A percentile compares a stretch with the other conserved stretches of the same genome.
Conservation (phyloP, 2,113 vertebrate species). For the Notiomystis cincta region DNA sequence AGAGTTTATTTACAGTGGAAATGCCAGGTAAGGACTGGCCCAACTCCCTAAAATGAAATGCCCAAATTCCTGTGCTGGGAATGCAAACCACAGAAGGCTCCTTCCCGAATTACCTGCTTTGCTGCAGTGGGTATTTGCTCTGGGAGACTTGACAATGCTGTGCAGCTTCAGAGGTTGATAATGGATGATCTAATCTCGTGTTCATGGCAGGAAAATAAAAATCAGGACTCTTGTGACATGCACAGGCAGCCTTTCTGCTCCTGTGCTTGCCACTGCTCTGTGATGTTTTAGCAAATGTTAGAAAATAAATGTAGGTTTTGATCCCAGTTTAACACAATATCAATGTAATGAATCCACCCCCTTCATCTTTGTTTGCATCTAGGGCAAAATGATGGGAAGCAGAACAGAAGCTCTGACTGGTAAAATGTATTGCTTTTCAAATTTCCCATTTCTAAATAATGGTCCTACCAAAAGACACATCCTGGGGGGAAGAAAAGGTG, state of each 20-base stretch:
- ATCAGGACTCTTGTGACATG: neutral
- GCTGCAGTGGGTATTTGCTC: neutral
- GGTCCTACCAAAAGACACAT: neutral
- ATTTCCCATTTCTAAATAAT: neutral
- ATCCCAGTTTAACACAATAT: neutral
- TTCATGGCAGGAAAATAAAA: slow-evolving; percentile 10
- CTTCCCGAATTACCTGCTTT: neutral
- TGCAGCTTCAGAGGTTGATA: neutral
- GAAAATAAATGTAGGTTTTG: neutral
- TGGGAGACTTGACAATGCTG: neutral
- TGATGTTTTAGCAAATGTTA: neutral
- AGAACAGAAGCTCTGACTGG: neutral
- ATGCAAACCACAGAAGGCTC: neutral
- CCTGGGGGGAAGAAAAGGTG: neutral
- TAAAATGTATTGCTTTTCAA: neutral
- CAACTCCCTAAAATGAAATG: neutral
- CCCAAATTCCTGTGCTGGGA: neutral
- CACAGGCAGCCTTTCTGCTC: neutral
- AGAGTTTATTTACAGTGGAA: neutral
- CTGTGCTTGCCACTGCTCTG: neutral
- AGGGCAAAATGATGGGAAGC: neutral
- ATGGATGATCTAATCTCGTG: neutral
- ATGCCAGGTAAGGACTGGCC: neutral
- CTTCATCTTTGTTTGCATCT: neutral
- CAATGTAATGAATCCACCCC: neutral